Evolutionary conservation across 2,888 invertebrate genomes (phyloP).

Genomic region (Dendrolimus houi): DNA sequence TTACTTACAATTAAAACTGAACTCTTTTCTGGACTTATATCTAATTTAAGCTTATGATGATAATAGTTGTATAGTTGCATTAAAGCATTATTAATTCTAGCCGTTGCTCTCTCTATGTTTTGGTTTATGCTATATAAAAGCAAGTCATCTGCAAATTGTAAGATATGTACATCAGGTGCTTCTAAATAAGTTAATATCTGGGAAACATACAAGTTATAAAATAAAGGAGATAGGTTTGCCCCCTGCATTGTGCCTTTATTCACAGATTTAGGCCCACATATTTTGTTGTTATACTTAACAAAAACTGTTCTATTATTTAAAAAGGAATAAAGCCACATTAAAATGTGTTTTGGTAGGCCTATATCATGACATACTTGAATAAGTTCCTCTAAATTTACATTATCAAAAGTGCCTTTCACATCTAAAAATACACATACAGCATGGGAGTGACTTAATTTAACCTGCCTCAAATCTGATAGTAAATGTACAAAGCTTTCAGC

Average conservation of each 20-base stretch:
- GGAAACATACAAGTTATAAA: neutral
- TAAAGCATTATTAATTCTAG: neutral
- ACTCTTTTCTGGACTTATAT: neutral
- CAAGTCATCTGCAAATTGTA: too few species aligned
- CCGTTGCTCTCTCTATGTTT: neutral
- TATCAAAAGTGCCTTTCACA: conserved; percentile 1
- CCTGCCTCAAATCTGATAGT: conserved; percentile 2
- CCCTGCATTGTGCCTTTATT: conserved; percentile 4
- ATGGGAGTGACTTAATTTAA: conserved; percentile 2
- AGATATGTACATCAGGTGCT: too few species aligned
- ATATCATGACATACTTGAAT: neutral
- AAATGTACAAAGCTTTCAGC: conserved; percentile 7
- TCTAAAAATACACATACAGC: conserved; percentile 1
- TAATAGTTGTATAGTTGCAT: neutral
- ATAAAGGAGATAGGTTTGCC: neutral
- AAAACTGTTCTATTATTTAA: too few species aligned
- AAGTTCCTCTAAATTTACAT: neutral
- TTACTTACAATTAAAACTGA: neutral
- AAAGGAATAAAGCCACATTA: conserved; percentile 2
- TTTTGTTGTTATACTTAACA: too few species aligned
- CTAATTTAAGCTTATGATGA: neutral
- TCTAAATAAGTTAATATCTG: too few species aligned
- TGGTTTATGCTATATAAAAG: neutral
- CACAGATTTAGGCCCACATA: neutral
- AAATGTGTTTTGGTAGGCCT: neutral